Conservation (phyloP, 2,113 vertebrate genomes). For the Malurus melanocephalus region DNA sequence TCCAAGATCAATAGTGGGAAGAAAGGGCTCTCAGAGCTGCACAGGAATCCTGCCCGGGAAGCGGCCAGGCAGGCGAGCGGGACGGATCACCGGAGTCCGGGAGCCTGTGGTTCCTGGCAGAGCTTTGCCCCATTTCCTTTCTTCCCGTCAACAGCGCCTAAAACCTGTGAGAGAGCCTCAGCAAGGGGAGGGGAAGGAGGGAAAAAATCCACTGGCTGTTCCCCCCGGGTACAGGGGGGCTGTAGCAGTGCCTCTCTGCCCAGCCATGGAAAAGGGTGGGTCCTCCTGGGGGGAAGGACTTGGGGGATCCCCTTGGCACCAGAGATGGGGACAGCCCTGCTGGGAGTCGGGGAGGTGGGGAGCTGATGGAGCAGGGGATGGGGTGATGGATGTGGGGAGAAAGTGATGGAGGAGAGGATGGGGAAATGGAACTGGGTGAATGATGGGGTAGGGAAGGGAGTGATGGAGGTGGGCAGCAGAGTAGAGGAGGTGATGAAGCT, state of each 20-base stretch:
- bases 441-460: not conserved
- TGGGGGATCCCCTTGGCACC: not conserved
- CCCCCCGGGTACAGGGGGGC: rapidly evolving
- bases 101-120: slow-evolving; percentile 67
- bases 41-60: slow-evolving; percentile 32
- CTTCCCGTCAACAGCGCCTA: slow-evolving; percentile 40
- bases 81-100: slow-evolving; percentile 22
- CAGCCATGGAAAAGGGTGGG: not conserved
- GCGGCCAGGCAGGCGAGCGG: not conserved
- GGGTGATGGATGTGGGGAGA: not conserved
- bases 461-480: not conserved
- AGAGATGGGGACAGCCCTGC: not conserved
- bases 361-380: not conserved
- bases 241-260: not conserved
- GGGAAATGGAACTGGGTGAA: not conserved
- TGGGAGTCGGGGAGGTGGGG: not conserved
- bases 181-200: not conserved
- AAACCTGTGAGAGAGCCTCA: not conserved
- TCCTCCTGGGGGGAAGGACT: rapidly evolving
- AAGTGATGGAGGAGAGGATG: not conserved
- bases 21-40: slow-evolving; percentile 48
- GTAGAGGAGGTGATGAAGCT: not conserved
- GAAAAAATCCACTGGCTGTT: not conserved
- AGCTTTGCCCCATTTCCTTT: slow-evolving; percentile 53
- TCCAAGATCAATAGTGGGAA: slow-evolving; percentile 63